Base-by-base conservation (phyloP, 2,888 invertebrate genomes). In the Latrodectus hesperus region DNA sequence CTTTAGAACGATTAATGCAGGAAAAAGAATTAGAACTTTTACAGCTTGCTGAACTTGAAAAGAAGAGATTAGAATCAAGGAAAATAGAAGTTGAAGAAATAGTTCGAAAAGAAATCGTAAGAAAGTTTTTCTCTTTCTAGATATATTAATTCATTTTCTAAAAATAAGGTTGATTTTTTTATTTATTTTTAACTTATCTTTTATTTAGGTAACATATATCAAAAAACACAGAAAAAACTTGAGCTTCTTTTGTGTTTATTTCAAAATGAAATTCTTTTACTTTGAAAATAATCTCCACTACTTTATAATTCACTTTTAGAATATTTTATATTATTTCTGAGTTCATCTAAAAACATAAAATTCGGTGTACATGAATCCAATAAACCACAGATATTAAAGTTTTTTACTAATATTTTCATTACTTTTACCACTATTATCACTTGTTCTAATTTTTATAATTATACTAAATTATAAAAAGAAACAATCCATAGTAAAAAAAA, bases 151-250 rank as follows among this genome's bases (percentile, higher is more conserved):
- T 65, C 9, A 26, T 60, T 8, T 65, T n/a, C 14, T 49, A 71
- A 12, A 49, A 38, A 12, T 71, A 71, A 71, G 10, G 11, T 12
- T 11, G 0, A 26, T 9, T 49, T 71, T 38, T 14, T 16, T 17
- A 16, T n/a, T 49, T 16, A 12, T 9, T 16, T 12, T 14, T 11
- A 85, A 90, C 90, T 85, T 83, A 89, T 71, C n/a, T n/a, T n/a
- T n/a, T n/a, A n/a, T n/a, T n/a, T n/a, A n/a, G n/a, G n/a, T n/a
- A n/a, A n/a, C n/a, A 84, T 90, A 71, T 84, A 90, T 52, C 90
- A 89, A 55, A 74, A 83, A 55, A 22, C 88, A 26, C 70, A 87
- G 83, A 86, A 26, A 17, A n/a, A 64, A 17, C 38, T 65, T n/a
- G n/a, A n/a, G n/a, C n/a, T 83, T 68, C 5, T 72, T 49, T 5